phyloP scores from a whole-genome alignment of 2,888 invertebrate species.

The Scelioninae gen. 1 region DNA sequence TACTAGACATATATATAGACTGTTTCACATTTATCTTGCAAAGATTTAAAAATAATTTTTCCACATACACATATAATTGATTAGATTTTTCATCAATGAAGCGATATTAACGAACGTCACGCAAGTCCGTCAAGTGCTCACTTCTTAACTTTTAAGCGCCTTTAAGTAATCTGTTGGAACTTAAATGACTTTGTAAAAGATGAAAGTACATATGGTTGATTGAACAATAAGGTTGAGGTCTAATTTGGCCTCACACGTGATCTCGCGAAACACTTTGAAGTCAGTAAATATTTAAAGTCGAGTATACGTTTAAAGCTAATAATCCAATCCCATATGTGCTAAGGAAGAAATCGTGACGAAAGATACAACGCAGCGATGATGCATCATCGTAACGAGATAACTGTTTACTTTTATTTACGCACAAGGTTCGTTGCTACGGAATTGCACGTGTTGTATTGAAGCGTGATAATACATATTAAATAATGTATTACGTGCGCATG shows the following conservation, averaged over 20 bases:
- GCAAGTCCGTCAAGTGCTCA: constrained; percentile 39
- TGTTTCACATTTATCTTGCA: too few relatives aligned
- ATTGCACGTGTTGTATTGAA: too few relatives aligned
- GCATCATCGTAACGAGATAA: too few relatives aligned
- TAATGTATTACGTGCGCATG: too few relatives aligned
- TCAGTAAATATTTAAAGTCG: constrained; percentile 14
- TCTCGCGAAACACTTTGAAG: constrained; percentile 2
- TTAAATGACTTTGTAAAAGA: constrained; percentile 35
- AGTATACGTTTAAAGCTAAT: background rate
- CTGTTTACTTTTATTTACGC: too few relatives aligned
- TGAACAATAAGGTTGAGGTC: constrained; percentile 45
- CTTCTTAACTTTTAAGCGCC: constrained; percentile 29
- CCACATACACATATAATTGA: constrained; percentile 7
- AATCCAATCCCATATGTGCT: constrained; percentile 32
- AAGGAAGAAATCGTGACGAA: constrained; percentile 28
- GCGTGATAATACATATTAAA: too few relatives aligned
- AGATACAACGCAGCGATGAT: constrained; percentile 6
- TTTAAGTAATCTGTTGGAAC: constrained; percentile 21
- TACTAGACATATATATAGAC: too few relatives aligned
- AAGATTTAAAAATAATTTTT: too few relatives aligned
- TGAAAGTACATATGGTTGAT: constrained; percentile 31
- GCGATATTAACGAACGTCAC: constrained; percentile 35
- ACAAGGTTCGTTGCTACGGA: too few relatives aligned
- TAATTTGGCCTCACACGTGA: constrained; percentile 33
- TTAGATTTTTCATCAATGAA: constrained; percentile 14